Percentiles rank a stretch among this genome's conserved stretches.
These are phyloP conservation scores for Danio aesculapii DNA, from an alignment of 2,797 vertebrate genomes.

Conservation along the genomic window DNA sequence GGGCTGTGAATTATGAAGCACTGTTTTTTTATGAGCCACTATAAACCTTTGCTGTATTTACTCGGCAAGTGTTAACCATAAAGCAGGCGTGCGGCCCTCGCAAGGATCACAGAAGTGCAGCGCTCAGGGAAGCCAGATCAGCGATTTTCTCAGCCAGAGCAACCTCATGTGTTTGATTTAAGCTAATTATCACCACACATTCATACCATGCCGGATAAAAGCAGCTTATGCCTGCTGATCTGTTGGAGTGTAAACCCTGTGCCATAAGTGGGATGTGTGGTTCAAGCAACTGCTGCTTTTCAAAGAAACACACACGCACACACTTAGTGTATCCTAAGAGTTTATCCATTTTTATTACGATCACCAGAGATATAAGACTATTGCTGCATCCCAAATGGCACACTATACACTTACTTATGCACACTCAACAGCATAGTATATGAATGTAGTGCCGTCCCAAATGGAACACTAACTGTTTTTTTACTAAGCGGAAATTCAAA, in stretches of 20 bases:
- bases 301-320: background rate
- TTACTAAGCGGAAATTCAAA: no score
- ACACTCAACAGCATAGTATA: no score
- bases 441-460: no score
- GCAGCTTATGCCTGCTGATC: slow-evolving; percentile 4
- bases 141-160: slow-evolving; percentile 69
- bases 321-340: background rate
- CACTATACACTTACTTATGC: no score
- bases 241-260: slow-evolving; percentile 7
- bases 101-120: slow-evolving; percentile 75
- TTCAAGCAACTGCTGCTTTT: slow-evolving; percentile 3
- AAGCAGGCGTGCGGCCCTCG: slow-evolving; percentile 70
- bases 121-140: slow-evolving; percentile 72
- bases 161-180: slow-evolving; percentile 77
- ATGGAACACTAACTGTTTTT: no score
- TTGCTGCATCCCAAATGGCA: background rate
- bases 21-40: slow-evolving; percentile 60
- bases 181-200: slow-evolving; percentile 73
- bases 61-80: slow-evolving; percentile 69
- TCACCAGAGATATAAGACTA: background rate
- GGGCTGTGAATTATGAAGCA: slow-evolving; percentile 72
- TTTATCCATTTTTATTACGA: slow-evolving; percentile 22
- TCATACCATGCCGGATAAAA: slow-evolving; percentile 42
- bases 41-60: slow-evolving; percentile 45
- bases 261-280: background rate